Evolutionary conservation across 2,113 vertebrate species (phyloP).

Genomic region (Eonycteris spelaea): DNA sequence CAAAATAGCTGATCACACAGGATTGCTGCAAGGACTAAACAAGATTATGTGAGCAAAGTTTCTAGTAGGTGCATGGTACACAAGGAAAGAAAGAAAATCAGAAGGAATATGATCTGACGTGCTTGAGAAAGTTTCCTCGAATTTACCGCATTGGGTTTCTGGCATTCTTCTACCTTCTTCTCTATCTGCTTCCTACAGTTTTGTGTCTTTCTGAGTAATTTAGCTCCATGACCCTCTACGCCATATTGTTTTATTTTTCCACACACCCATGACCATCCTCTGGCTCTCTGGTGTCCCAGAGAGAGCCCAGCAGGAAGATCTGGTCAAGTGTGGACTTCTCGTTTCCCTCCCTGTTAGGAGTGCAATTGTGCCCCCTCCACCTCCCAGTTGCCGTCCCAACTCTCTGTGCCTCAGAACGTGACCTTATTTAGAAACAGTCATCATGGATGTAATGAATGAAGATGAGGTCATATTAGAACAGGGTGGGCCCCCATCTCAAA

Average conservation of each 20-base stretch:
- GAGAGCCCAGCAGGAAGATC: not conserved
- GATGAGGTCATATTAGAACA: not conserved
- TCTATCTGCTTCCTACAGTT: not conserved
- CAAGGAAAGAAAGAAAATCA: not conserved
- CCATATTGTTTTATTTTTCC: not conserved
- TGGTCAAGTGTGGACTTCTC: not conserved
- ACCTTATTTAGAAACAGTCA: not conserved
- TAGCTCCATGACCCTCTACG: not conserved
- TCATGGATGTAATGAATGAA: not conserved
- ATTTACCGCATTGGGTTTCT: not conserved
- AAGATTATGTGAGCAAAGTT: not conserved
- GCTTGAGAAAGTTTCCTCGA: not conserved
- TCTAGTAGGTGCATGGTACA: not conserved
- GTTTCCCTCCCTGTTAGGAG: not conserved
- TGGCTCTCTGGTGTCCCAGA: not conserved
- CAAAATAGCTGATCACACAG: not conserved
- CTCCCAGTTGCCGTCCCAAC: not conserved
- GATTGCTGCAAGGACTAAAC: not conserved
- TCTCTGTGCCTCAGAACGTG: not conserved
- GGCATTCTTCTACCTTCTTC: not conserved
- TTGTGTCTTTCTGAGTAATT: not conserved
- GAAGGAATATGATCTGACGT: not conserved
- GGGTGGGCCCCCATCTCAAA: not conserved
- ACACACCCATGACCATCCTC: not conserved
- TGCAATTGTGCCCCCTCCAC: not conserved